phyloP scores from a whole-genome alignment of 2,113 vertebrate genomes.

The Microtus richardsoni region DNA sequence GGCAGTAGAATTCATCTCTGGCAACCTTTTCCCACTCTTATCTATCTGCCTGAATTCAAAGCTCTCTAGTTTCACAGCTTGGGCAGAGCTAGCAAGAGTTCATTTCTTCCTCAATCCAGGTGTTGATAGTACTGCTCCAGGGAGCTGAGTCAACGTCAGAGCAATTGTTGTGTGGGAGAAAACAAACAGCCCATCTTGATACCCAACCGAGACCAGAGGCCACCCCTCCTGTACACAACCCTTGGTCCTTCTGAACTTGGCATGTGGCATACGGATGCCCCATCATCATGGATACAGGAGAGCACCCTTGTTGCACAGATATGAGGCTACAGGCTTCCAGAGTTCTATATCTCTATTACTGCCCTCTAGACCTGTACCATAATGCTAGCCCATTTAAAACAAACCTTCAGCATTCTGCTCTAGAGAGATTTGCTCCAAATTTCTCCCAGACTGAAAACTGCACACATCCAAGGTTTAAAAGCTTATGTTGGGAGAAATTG shows the following conservation, averaged over 20 bases:
- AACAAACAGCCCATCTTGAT: background rate
- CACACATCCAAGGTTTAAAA: conserved; percentile 60
- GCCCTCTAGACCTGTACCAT: background rate
- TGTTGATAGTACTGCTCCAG: background rate
- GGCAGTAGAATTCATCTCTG: background rate
- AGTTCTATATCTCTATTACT: background rate
- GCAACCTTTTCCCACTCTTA: conserved; percentile 7
- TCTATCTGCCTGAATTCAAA: background rate
- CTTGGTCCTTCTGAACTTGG: background rate
- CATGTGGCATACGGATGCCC: background rate
- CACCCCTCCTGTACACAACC: background rate
- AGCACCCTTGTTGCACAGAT: background rate
- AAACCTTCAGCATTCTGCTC: conserved; percentile 29
- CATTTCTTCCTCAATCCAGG: background rate
- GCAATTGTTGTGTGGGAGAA: background rate
- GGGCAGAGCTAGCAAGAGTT: background rate
- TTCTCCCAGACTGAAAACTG: conserved; percentile 63
- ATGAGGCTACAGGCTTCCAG: background rate
- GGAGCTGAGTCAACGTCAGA: background rate
- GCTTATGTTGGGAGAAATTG: conserved; percentile 72
- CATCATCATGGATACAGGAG: background rate
- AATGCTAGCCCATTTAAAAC: conserved; percentile 53
- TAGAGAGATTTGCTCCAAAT: conserved; percentile 65
- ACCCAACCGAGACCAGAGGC: background rate
- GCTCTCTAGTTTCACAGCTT: background rate